Evolutionary conservation across 2,888 invertebrate species (phyloP), one percentile per base, ranked within the genome.

Genomic region (Thyatira batis): DNA sequence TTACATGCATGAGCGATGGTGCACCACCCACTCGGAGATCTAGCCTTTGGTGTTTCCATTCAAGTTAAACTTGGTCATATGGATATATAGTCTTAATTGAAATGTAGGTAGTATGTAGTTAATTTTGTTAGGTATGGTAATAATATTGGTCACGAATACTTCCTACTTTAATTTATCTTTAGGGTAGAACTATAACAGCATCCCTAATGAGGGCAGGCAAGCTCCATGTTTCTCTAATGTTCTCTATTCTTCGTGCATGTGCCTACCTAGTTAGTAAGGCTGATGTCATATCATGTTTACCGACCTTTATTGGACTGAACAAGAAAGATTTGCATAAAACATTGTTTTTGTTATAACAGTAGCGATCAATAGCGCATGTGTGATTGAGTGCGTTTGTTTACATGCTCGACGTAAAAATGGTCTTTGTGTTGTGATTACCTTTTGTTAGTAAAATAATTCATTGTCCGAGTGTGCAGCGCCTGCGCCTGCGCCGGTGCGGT

Each of bases 401-500:
- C 50, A 30, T 45, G 45, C 39, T 52, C 43, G 46, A 50, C 52
- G 17, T 28, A 27, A 23, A 13, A 23, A 25, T 20, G 8, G 9
- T 2, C 25, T 54, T 55, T 55, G 58, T 61, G 54, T 65, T 61
- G 45, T 50, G 46, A 54, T 62, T 46, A 49, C 50, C 59, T 65
- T 63, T 71, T 67, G 65, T 71, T 63, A 48, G 9, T 13, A 8
- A 59, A 59, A 53, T 61, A 59, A 58, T 61, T 63, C 57, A 54
- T 57, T 48, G 28, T 27, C 20, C 17, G 20, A 1, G 13, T 48
- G 48, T 27, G 48, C 28, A 27, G 17, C 17, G 33, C n/a, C 13
- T 17, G 39, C 39, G 39, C 8, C 2, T 39, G 39, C 2, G 39
- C 17, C 17, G 39, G 39, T 39, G 39, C n/a, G 39, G 8, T 17